These are phyloP conservation scores for Agrochola circellaris DNA, from an alignment of 2,888 invertebrate species.

Conservation along the genomic window DNA sequence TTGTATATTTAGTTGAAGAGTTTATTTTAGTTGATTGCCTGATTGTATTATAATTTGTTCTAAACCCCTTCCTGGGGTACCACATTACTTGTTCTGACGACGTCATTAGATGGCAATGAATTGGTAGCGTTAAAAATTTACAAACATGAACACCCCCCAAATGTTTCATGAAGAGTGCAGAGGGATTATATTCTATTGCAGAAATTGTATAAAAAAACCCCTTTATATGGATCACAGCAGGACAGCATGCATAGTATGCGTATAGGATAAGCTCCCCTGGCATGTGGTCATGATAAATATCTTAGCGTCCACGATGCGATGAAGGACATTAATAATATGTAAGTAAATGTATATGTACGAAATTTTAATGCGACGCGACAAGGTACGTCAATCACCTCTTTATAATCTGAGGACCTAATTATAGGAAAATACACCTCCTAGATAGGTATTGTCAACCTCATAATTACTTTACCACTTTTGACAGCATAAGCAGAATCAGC, in stretches of 20 bases:
- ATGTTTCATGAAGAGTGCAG: slow-evolving; percentile 5
- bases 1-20: slow-evolving; percentile 53
- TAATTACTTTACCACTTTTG: not conserved
- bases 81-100: slow-evolving; percentile 16
- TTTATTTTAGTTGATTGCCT: slow-evolving; percentile 40
- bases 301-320: slow-evolving; percentile 50
- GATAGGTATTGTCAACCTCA: slow-evolving; percentile 17
- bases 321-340: slow-evolving; percentile 51
- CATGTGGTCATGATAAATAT: slow-evolving; percentile 26
- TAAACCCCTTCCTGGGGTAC: slow-evolving; percentile 8
- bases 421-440: slow-evolving; percentile 3
- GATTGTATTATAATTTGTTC: slow-evolving; percentile 40
- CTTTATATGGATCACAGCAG: slow-evolving; percentile 5
- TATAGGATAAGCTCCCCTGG: slow-evolving; percentile 28
- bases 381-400: slow-evolving; percentile 29
- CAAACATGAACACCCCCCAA: not conserved
- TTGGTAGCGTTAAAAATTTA: slow-evolving; percentile 4
- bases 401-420: slow-evolving; percentile 5
- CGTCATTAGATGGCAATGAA: slow-evolving; percentile 46
- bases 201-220: slow-evolving; percentile 2
- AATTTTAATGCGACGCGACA: slow-evolving; percentile 21
- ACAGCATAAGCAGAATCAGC: not conserved
- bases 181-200: slow-evolving; percentile 1
- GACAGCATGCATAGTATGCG: slow-evolving; percentile 39
- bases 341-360: slow-evolving; percentile 38